These are phyloP conservation scores for Caenorhabditis panamensis DNA, from an alignment of 2,888 invertebrate species.

Conservation along the genomic window DNA sequence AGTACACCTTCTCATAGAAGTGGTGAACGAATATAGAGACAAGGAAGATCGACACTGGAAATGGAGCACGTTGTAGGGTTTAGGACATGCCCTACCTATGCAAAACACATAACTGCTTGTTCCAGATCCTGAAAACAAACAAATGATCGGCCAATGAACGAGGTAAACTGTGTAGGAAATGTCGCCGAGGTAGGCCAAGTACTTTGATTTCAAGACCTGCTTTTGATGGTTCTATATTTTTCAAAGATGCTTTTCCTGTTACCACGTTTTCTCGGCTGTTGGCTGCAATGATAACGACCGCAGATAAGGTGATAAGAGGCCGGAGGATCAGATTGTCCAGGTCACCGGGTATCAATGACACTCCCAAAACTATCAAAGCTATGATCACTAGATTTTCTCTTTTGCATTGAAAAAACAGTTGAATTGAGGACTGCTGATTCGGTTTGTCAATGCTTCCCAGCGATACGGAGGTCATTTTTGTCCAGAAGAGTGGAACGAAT, in stretches of 20 bases:
- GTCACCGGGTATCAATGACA: slow-evolving; percentile 6
- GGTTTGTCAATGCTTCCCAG: neutral
- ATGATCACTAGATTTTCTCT: slow-evolving; percentile 4
- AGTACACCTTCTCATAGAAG: slow-evolving; percentile 6
- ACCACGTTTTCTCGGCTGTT: slow-evolving; percentile 12
- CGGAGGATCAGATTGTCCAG: slow-evolving; percentile 1
- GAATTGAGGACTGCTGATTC: neutral
- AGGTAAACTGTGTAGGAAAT: slow-evolving; percentile 39
- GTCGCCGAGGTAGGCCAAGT: slow-evolving; percentile 10
- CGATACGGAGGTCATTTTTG: neutral
- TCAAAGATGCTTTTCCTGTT: neutral
- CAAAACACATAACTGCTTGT: neutral
- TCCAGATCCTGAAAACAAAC: neutral
- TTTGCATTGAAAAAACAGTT: neutral
- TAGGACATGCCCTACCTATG: slow-evolving; percentile 7
- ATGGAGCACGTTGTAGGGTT: neutral
- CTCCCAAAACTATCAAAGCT: neutral
- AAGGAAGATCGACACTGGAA: slow-evolving; percentile 6
- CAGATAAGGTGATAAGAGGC: slow-evolving; percentile 10
- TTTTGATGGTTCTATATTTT: no score
- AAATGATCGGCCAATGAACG: slow-evolving; percentile 50
- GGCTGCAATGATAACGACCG: slow-evolving; percentile 15
- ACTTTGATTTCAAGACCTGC: neutral
- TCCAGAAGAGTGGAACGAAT: slow-evolving; percentile 22
- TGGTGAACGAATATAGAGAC: slow-evolving; percentile 7